Base-by-base conservation (phyloP, 2,113 vertebrate genomes). In the Hucho hucho region DNA sequence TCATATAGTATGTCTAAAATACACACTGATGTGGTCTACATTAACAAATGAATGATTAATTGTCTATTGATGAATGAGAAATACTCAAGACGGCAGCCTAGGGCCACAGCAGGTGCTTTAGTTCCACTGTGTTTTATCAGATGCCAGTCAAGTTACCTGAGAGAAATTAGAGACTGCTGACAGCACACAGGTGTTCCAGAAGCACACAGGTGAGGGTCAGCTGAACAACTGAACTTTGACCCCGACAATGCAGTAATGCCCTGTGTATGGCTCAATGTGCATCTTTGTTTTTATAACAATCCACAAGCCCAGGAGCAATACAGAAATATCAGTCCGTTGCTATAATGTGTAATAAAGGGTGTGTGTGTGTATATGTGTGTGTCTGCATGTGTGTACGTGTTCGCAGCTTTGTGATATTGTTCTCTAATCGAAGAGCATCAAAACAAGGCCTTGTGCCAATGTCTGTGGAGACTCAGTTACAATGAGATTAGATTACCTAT, bases 1-100 rank as follows among this genome's bases (percentile, higher is more conserved):
- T 99, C 92, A 82, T 96, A 96, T 80, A 99, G 91, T 97, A 99
- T 97, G 90, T 99, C 97, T 0, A 95, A 92, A 4, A 97, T 99
- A 78, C 96, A 98, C 71, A 97, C 96, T 13, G 98, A 29, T 29
- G 29, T 29, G 97, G 83, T 99, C 98, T 76, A 99, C 92, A 28
- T 28, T 65, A 28, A 28, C 28, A 16, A n/a, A 65, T 29, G 0
- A 28, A 1, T 18, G 64, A 28, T 29, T 65, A 70, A 99, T 11
- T 11, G 64, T 66, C 13, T 49, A 63, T 18, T 24, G 29, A 43
- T 66, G 24, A 24, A 18, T 63, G 46, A 64, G 63, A 63, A 29
- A 43, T 22, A 49, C 97, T 0, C 43, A 24, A 16, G 6, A 74
- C 58, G 63, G 74, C 49, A 20, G n/a, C 32, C 20, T 28, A 32